Conservation (phyloP, 2,797 vertebrate genomes). For the Vespertilio murinus region DNA sequence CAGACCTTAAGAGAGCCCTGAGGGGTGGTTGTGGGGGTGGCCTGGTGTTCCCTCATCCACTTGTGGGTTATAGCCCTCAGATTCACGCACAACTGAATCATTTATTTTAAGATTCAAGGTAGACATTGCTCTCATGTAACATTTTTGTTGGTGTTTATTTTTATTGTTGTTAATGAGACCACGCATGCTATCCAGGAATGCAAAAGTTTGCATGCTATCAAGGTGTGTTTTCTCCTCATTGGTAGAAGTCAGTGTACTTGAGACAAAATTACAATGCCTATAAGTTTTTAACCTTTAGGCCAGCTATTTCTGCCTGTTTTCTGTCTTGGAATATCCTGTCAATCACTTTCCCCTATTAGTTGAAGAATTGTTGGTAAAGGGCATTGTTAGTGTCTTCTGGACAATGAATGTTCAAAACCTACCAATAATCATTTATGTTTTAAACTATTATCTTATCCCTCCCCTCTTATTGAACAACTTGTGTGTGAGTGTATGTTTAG, state of each 20-base stretch:
- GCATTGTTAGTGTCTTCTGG: neutral
- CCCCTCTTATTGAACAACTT: neutral
- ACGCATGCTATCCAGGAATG: neutral
- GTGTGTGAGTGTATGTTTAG: neutral
- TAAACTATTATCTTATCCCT: neutral
- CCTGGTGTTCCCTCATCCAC: neutral
- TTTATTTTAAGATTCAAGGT: neutral
- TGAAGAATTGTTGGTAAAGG: neutral
- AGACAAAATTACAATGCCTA: neutral
- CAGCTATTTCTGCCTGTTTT: neutral
- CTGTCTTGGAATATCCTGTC: neutral
- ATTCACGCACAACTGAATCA: neutral
- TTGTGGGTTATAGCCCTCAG: neutral
- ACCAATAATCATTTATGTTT: neutral
- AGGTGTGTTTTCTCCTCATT: neutral
- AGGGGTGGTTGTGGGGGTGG: no score
- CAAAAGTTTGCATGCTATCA: neutral
- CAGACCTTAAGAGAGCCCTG: neutral
- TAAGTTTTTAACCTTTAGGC: neutral
- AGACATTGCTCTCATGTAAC: neutral
- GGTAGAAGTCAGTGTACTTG: neutral
- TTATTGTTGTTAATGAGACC: neutral
- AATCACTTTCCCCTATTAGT: neutral
- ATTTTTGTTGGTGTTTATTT: neutral
- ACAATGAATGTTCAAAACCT: neutral